Evolutionary conservation across 2,797 vertebrate species (phyloP), one percentile per base, ranked within the genome.

Genomic region (Chelon labrosus): DNA sequence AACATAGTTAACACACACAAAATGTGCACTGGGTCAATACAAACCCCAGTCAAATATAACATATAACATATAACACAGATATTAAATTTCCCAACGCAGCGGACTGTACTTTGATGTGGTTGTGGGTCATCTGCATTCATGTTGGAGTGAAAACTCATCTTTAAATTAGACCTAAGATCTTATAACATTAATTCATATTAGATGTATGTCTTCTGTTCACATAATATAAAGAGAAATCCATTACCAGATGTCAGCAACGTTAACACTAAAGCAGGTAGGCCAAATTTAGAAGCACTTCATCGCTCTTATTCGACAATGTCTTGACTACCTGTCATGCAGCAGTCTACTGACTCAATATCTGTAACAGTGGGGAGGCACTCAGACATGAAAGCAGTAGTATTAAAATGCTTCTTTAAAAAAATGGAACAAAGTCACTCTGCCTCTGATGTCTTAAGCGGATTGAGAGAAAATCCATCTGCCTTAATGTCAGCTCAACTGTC

Each of bases 401-500:
- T 93, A 93, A 93, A 94, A 94, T 88, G 75, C 77, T 87, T 86
- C 85, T 93, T 91, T 79, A 84, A 92, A 89, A 89, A 90, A 93
- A 93, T 84, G 84, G 73, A 90, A 91, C 85, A 91, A 92, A 93
- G 91, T 92, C 85, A 78, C 85, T 80, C 66, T 76, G 81, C 77
- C 82, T 92, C 89, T 92, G 90, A 94, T 94, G 93, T 94, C 91
- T 94, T 95, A 94, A 95, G 93, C 92, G 89, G 93, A 94, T 93
- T 93, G 92, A 92, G 90, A 87, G 89, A 91, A 92, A 93, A 94
- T 93, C 92, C 90, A 92, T 93, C 92, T 91, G 85, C 90, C 88
- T 93, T 94, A 91, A 90, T 91, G 90, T 92, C 90, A 90, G 82
- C 86, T 75, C 72, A 66, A 72, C 89, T 89, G 91, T 91, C 85